Evolutionary conservation across 2,113 vertebrate species (phyloP).

Genomic region (Rallus limicola): DNA sequence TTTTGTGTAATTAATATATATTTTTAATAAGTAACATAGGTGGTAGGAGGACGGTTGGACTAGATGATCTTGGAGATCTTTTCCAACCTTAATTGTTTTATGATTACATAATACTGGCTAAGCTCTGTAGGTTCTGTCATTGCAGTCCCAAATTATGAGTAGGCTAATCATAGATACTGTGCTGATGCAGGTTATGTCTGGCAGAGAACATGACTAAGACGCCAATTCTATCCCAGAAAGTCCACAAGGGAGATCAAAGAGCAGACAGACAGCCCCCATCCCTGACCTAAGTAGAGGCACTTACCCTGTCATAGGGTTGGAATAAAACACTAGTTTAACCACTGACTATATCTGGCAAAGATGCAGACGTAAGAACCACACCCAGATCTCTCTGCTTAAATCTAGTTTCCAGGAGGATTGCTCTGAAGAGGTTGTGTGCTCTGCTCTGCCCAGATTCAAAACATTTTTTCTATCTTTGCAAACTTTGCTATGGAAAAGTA

Average conservation of each 20-base stretch:
- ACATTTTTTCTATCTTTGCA: not conserved
- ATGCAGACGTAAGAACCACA: not conserved
- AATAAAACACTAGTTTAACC: not conserved
- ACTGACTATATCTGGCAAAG: not conserved
- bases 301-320: not conserved
- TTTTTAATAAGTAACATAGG: not conserved
- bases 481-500: not conserved
- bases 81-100: too few relatives aligned
- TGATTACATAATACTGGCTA: not conserved
- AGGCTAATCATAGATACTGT: slow-evolving; percentile 4
- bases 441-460: not conserved
- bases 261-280: not conserved
- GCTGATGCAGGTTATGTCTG: not conserved
- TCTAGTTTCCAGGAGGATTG: not conserved
- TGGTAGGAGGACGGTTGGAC: too few relatives aligned
- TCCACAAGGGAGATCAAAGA: slow-evolving; percentile 28
- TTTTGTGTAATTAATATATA: not conserved
- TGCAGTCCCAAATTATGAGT: slow-evolving; percentile 18
- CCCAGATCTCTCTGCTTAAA: not conserved
- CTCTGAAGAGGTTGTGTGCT: not conserved
- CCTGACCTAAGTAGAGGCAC: not conserved
- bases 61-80: too few relatives aligned
- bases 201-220: slow-evolving; percentile 38
- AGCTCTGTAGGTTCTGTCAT: not conserved
- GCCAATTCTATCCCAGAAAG: not conserved